Percentiles rank a stretch among this genome's conserved stretches.
These are phyloP conservation scores for Scolopax rusticola DNA, from an alignment of 2,797 vertebrate genomes.

Conservation along the genomic window DNA sequence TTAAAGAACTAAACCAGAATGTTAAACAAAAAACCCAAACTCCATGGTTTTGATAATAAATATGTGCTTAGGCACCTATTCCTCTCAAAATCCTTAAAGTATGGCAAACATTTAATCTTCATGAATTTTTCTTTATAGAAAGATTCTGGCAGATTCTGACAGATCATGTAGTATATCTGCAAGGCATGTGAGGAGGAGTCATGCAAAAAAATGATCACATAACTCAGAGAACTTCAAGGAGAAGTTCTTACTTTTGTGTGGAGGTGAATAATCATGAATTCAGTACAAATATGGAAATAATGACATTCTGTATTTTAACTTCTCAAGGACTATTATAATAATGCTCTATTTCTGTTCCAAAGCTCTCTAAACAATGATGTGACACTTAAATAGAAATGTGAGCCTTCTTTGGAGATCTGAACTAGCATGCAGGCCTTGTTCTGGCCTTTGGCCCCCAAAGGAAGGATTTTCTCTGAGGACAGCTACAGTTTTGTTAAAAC, in stretches of 20 bases:
- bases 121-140: background rate
- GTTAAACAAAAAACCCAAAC: background rate
- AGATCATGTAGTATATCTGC: accelerated
- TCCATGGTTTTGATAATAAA: background rate
- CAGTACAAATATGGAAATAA: background rate
- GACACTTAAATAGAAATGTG: background rate
- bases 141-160: background rate
- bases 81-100: background rate
- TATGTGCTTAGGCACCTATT: background rate
- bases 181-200: accelerated
- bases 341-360: background rate
- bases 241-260: background rate
- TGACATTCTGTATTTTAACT: background rate
- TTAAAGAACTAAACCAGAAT: background rate
- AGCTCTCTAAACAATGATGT: background rate
- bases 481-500: background rate
- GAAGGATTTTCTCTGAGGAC: background rate
- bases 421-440: background rate
- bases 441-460: background rate
- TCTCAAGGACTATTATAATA: background rate
- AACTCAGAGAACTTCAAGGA: background rate
- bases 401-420: background rate
- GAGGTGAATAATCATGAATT: background rate
- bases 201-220: background rate
- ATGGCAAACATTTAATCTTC: background rate